A percentile compares a stretch with the other conserved stretches of the same genome.
phyloP scores from a whole-genome alignment of 2,888 invertebrate species.

The Cheilosia scutellata region DNA sequence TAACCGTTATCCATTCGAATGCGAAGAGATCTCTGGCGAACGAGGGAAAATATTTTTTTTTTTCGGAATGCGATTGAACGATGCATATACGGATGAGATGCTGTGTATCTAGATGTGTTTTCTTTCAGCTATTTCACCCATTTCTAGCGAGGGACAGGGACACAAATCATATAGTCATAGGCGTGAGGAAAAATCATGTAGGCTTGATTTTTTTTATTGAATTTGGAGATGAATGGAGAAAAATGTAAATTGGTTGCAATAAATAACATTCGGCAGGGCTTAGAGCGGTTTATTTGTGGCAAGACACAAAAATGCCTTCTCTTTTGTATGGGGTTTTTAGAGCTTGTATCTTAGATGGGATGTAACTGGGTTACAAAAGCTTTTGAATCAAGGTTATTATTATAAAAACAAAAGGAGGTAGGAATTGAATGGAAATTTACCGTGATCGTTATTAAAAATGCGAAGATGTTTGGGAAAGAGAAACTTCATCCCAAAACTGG shows the following conservation, averaged over 20 bases:
- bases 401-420: neutral
- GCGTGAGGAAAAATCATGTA: constrained; percentile 38
- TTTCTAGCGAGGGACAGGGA: constrained; percentile 16
- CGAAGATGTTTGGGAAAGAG: neutral
- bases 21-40: constrained; percentile 1
- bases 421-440: neutral
- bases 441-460: neutral
- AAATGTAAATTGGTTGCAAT: constrained; percentile 32
- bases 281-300: constrained; percentile 35
- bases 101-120: constrained; percentile 29
- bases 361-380: constrained; percentile 59
- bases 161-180: constrained; percentile 21
- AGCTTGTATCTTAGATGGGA: constrained; percentile 20
- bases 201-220: constrained; percentile 16
- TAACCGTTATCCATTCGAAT: constrained; percentile 47
- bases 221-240: constrained; percentile 29
- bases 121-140: constrained; percentile 37
- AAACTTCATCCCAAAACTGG: neutral
- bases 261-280: constrained; percentile 47
- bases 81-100: neutral
- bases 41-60: neutral
- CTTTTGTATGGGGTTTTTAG: constrained; percentile 13
- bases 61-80: constrained; percentile 39
- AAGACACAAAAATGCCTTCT: neutral
- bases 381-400: constrained; percentile 41